Evolutionary conservation across 2,113 vertebrate genomes (phyloP).

Genomic region (Dermatemys mawii): DNA sequence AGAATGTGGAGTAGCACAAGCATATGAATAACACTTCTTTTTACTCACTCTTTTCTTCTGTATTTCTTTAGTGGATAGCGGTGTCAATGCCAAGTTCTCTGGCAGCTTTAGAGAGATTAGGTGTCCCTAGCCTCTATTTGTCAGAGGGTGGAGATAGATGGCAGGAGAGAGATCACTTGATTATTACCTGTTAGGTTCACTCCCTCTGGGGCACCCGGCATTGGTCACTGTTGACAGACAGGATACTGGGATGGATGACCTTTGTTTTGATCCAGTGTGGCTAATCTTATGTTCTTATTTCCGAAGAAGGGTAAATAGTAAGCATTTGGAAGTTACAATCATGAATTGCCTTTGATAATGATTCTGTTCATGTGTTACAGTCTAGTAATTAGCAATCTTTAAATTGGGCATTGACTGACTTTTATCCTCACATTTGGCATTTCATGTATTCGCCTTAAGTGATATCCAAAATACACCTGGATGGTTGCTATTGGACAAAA

Average conservation of each 20-base stretch:
- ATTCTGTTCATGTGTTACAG: not conserved
- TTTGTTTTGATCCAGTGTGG: too few relatives aligned
- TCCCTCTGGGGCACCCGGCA: too few relatives aligned
- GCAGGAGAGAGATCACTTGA: too few relatives aligned
- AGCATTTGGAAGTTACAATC: not conserved
- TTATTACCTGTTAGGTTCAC: too few relatives aligned
- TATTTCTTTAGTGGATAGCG: not conserved
- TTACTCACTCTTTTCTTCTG: not conserved
- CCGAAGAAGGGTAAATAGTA: accelerated
- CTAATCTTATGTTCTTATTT: not conserved
- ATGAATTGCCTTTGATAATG: not conserved
- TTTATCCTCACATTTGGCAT: not conserved
- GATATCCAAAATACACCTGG: not conserved
- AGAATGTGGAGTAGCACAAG: not conserved
- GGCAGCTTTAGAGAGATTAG: not conserved
- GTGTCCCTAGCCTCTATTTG: too few relatives aligned
- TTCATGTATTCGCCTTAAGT: not conserved
- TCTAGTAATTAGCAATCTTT: not conserved
- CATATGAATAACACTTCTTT: not conserved
- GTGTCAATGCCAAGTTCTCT: not conserved
- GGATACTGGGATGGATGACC: too few relatives aligned
- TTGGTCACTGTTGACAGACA: too few relatives aligned
- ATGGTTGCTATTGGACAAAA: not conserved
- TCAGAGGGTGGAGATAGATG: too few relatives aligned
- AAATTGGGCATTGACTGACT: not conserved